Evolutionary conservation across 1,140 invertebrate species (phyloP), one percentile per base, ranked within the genome.

Genomic region (Potamilus streckersoni): DNA sequence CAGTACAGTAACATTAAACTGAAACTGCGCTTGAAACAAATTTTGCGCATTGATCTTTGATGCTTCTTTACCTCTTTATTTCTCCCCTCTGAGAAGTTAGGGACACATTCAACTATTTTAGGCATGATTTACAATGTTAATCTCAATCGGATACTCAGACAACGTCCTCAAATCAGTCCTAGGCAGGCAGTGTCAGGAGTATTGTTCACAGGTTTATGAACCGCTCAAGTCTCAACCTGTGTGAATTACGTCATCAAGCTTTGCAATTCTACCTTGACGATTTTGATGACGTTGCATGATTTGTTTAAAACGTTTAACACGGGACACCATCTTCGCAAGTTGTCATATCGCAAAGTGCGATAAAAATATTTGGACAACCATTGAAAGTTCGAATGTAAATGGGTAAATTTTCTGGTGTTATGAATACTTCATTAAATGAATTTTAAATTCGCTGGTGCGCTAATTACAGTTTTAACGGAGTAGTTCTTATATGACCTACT

Each of bases 81-180:
- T 74, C 88, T 86, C 17, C 92, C 92, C 80, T 93, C 92, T 0
- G 92, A 93, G 85, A 93, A 93, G 85, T 93, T 93, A 60, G 92
- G 92, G 27, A 93, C 92, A 82, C 92, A 93, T 79, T 90, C 88
- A 15, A 90, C 83, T 31, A 90, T 86, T 69, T 84, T 84, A 59
- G 87, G 84, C 88, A 89, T 89, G 57, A 58, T 82, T 69, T 62
- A 75, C 64, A 56, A 59, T 23, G 63, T 19, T 59, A 20, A 13
- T 55, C 27, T 15, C 55, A 20, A 49, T 15, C 27, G 12, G 23
- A 67, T 38, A 66, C 17, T 66, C 58, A 63, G 19, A 16, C 60
- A 27, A 63, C 3, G 12, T 66, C 74, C 64, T 58, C 56, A 23
- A 62, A 60, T n/a, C 14, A 66, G 55, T n/a, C 17, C 56, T 55